Conservation (phyloP, 2,888 invertebrate species). For the Morinoia aosen region DNA sequence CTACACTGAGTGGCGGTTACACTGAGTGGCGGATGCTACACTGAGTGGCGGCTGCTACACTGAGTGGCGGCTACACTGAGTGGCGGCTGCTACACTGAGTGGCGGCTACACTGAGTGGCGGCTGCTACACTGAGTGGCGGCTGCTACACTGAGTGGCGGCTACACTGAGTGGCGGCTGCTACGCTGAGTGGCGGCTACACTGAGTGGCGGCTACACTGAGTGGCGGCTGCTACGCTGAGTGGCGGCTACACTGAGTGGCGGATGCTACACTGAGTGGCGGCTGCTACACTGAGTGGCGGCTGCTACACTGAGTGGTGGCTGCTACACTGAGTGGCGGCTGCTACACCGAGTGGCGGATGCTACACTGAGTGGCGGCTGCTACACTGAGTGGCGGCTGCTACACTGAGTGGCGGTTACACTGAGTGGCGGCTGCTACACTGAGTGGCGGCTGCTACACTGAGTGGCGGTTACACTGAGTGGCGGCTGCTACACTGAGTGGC, state of each 20-base stretch:
- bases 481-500: no score
- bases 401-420: no score
- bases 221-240: background rate
- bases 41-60: background rate
- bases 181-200: background rate
- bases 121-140: no score
- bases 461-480: no score
- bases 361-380: background rate
- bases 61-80: slow-evolving; percentile 7
- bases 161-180: slow-evolving; percentile 1
- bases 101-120: background rate
- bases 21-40: no score
- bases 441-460: no score
- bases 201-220: background rate
- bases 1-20: background rate
- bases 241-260: no score
- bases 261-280: background rate
- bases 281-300: slow-evolving; percentile 16
- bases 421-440: no score
- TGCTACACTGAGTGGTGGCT: background rate
- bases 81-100: background rate
- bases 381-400: background rate
- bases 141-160: background rate
- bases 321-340: background rate
- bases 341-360: background rate